These are phyloP conservation scores for Amphiprion clarkii DNA, from an alignment of 2,797 vertebrate genomes.

Conservation along the genomic window DNA sequence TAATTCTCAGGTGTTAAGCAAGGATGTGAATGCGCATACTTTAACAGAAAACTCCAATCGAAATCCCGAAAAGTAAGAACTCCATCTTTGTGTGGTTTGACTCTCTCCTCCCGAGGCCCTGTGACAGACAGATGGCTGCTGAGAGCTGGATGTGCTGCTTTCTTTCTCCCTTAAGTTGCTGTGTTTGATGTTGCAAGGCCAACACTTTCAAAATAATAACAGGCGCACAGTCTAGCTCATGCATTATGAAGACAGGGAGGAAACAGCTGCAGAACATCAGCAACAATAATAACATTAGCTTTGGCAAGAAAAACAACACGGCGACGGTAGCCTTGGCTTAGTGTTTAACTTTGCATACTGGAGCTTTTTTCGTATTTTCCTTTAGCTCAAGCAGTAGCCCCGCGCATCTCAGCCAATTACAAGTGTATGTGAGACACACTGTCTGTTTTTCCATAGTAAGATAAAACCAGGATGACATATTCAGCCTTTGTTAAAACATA, in stretches of 20 bases:
- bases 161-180: conserved; percentile 70
- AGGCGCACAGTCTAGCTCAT: conserved; percentile 56
- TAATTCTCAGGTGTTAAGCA: conserved; percentile 59
- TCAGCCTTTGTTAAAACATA: conserved; percentile 15
- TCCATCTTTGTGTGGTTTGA: conserved; percentile 72
- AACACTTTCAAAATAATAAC: conserved; percentile 77
- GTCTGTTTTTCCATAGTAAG: not conserved
- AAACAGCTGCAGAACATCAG: conserved; percentile 70
- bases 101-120: conserved; percentile 54
- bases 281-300: conserved; percentile 63
- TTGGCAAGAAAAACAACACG: conserved; percentile 37
- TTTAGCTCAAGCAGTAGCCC: conserved; percentile 11
- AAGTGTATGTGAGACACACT: not conserved
- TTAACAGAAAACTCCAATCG: conserved; percentile 43
- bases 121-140: conserved; percentile 79
- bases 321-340: conserved; percentile 41
- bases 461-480: not conserved
- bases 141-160: conserved; percentile 71
- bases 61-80: conserved; percentile 63
- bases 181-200: conserved; percentile 79
- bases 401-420: not conserved
- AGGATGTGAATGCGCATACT: conserved; percentile 17
- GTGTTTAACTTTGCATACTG: conserved; percentile 44
- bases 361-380: conserved; percentile 22
- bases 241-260: conserved; percentile 70